Evolutionary conservation across 2,113 vertebrate species (phyloP), one percentile per base, ranked within the genome.

Genomic region (Heliornis fulica): DNA sequence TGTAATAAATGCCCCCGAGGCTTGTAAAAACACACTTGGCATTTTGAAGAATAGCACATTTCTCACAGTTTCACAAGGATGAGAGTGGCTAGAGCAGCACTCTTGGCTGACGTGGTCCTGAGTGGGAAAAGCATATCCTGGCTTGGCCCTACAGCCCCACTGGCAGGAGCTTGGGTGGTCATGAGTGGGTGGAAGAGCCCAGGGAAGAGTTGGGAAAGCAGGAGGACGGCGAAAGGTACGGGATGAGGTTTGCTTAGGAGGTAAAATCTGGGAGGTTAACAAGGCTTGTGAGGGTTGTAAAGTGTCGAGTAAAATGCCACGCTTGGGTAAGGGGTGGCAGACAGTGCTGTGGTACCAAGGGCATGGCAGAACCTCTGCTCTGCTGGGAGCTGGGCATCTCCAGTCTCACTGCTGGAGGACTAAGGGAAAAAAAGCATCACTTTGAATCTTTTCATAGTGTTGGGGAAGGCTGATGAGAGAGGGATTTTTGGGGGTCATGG

Each of bases 281-380:
- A 2, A 72, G 31, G 36, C 13, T 65, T 64, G 14, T 51, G 69
- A 68, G 45, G 32, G 18, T 22, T 76, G 43, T 60, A 71, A 87
- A 86, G 45, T 1, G 0, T 34, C 0, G 0, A 93, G 43, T 50
- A 38, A 83, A 74, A 65, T 1, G 2, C 19, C 7, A 1, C 9
- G 23, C 26, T 48, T 15, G 32, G 61, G 31, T 41, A 23, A 36
- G 18, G 43, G 28, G 9, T 40, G 56, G 22, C 4, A 1, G 46
- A 21, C 9, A 15, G 26, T 4, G 20, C 21, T 66, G 64, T 0
- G 2, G 40, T 8, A 84, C 40, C 23, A 15, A 31, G 36, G 13
- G 26, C 41, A 56, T 0, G 1, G 45, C 51, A 66, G 40, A 61
- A 40, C 40, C 68, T 9, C 5, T 5, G 8, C 28, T 38, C 69